Evolutionary conservation across 2,888 invertebrate species (phyloP).

Genomic region (Rosalia funebris): DNA sequence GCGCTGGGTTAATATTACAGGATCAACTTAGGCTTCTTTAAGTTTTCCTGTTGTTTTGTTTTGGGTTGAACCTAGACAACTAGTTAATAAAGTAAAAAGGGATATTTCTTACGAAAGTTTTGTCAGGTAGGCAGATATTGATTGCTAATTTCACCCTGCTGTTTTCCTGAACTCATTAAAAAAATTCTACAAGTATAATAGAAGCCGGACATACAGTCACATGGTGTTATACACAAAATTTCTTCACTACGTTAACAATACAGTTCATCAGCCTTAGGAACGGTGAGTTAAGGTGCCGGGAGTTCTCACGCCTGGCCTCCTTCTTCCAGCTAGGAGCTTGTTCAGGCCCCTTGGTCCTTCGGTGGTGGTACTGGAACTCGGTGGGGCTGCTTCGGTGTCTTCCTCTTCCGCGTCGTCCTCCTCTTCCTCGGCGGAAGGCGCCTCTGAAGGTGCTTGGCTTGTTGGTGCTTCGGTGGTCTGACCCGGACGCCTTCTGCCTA

Average conservation of each 20-base stretch:
- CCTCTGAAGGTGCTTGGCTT: slow-evolving; percentile 52
- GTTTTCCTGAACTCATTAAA: neutral
- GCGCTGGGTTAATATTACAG: slow-evolving; percentile 16
- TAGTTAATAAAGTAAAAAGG: too few species aligned
- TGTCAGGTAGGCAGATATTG: too few species aligned
- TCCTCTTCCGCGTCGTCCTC: slow-evolving; percentile 49
- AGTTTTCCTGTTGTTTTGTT: too few species aligned
- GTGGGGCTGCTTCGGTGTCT: slow-evolving; percentile 48
- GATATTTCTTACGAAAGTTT: too few species aligned
- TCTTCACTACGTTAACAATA: neutral
- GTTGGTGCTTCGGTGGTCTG: slow-evolving; percentile 58
- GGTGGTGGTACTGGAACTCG: slow-evolving; percentile 56
- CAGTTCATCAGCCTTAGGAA: slow-evolving; percentile 27
- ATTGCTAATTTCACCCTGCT: too few species aligned
- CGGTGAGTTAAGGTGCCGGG: slow-evolving; percentile 60
- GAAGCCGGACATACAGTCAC: slow-evolving; percentile 21
- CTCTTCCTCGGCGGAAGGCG: slow-evolving; percentile 40
- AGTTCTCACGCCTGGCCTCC: slow-evolving; percentile 72
- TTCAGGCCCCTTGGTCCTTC: slow-evolving; percentile 71
- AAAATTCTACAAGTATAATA: neutral
- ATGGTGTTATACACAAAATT: slow-evolving; percentile 18
- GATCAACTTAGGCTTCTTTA: slow-evolving; percentile 17
- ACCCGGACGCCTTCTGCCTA: slow-evolving; percentile 65
- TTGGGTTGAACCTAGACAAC: too few species aligned
- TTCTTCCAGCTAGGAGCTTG: slow-evolving; percentile 76